These are phyloP conservation scores for Hydrotaea diabolus DNA, from an alignment of 2,888 invertebrate genomes.

Conservation along the genomic window DNA sequence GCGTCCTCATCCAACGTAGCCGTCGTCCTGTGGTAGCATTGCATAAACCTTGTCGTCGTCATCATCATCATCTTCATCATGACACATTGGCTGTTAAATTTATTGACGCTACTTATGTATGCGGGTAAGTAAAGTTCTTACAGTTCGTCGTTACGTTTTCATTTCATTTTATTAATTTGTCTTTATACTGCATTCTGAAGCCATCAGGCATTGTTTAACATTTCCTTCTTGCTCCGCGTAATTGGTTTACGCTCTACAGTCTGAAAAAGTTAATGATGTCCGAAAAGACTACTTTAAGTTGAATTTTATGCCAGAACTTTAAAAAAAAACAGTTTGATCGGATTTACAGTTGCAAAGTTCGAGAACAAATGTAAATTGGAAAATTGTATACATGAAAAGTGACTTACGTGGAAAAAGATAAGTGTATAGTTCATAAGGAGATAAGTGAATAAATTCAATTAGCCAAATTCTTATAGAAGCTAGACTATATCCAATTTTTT, in stretches of 20 bases:
- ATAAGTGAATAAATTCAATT: too few species aligned
- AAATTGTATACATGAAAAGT: too few species aligned
- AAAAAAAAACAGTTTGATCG: too few species aligned
- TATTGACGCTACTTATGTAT: conserved; percentile 69
- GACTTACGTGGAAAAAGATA: too few species aligned
- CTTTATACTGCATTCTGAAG: conserved; percentile 11
- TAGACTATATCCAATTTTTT: too few species aligned
- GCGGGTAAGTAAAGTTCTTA: conserved; percentile 65
- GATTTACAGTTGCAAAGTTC: too few species aligned
- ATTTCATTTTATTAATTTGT: conserved; percentile 57
- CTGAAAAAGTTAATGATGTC: conserved; percentile 10
- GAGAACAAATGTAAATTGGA: too few species aligned
- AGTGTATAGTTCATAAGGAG: too few species aligned
- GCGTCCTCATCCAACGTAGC: conserved; percentile 23
- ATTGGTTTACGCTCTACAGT: not conserved
- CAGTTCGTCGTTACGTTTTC: conserved; percentile 12
- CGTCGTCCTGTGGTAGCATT: not conserved
- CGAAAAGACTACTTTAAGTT: conserved; percentile 2
- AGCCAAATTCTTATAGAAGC: too few species aligned
- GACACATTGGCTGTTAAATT: conserved; percentile 70
- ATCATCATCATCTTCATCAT: conserved; percentile 59
- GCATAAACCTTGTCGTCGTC: not conserved
- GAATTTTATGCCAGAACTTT: not conserved
- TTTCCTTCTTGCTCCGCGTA: conserved; percentile 13
- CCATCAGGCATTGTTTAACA: not conserved